Percentiles rank a stretch among this genome's conserved stretches.
These are phyloP conservation scores for Spatula versicolor DNA, from an alignment of 2,797 vertebrate genomes.

Conservation along the genomic window DNA sequence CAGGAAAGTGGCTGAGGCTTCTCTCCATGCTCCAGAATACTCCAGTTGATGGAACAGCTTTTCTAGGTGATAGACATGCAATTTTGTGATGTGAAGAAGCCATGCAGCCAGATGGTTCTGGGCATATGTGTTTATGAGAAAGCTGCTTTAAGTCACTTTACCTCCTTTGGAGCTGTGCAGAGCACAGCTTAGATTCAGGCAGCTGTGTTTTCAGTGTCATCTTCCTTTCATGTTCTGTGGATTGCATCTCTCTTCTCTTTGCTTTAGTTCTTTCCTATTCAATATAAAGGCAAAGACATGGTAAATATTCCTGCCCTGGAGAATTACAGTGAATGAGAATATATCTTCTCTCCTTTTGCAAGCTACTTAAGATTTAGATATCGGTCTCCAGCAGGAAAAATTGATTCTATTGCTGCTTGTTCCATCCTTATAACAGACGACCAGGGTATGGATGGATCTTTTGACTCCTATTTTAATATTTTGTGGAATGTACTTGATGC, in stretches of 20 bases:
- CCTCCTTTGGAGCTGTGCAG: background rate
- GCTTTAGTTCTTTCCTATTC: background rate
- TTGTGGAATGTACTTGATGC: background rate
- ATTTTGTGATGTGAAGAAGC: conserved; percentile 12
- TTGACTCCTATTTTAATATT: background rate
- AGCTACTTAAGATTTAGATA: background rate
- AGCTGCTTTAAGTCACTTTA: conserved; percentile 17
- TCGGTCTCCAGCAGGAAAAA: background rate
- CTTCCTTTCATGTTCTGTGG: background rate
- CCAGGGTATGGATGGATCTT: background rate
- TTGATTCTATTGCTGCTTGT: background rate
- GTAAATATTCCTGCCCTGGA: background rate
- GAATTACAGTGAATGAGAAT: background rate
- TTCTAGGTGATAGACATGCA: background rate
- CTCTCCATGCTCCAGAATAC: background rate
- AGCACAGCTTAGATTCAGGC: background rate
- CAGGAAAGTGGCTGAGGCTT: background rate
- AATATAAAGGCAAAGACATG: background rate
- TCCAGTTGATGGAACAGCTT: conserved; percentile 17
- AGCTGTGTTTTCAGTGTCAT: conserved; percentile 1
- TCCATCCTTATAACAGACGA: background rate
- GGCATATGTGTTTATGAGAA: background rate
- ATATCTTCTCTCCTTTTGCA: background rate
- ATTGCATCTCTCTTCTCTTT: background rate
- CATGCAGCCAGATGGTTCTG: conserved; percentile 30